Base-by-base conservation (phyloP, 1,140 invertebrate genomes). In the Saxidomus purpurata region DNA sequence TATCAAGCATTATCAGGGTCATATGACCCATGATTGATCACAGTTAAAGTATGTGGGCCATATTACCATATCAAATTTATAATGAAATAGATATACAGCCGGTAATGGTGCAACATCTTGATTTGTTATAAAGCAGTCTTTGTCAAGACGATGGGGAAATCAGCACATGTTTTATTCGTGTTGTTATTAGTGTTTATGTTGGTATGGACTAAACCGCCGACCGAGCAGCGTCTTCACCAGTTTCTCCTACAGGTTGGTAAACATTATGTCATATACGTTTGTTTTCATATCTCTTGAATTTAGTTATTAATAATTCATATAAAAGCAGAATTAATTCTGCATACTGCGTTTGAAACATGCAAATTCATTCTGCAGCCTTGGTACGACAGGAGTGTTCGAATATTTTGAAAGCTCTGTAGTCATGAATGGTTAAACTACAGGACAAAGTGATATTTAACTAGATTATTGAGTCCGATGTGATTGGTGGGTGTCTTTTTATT, bases 161-260 rank as follows among this genome's bases (percentile, higher is more conserved):
- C 36, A 79, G 22, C 52, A 82, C 55, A 61, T 43, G 22, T 61
- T 61, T 43, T 85, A 61, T 43, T 71, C 38, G 63, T 85, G 63
- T 69, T 71, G 22, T 13, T 49, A 36, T 47, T 71, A 71, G 82
- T 71, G 67, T 85, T 85, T 34, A 47, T 43, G 34, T 1, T 71
- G 52, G 82, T 85, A 38, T 19, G 59, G 82, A 71, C 63, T 71
- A 63, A 79, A 77, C 85, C 85, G 52, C 85, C 74, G 17, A 59
- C 85, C 1, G 85, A 87, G 38, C 85, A 87, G 49, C 71, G 40
- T 38, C 74, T 87, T 38, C 85, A 87, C 25, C 71, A 87, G 22
- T 87, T 36, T 31, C 74, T 87, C 0, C 49, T 87, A 25, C 31
- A 87, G 85, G 85, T 87, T 13, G 40, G 85, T 85, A 15, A n/a